phyloP scores from a whole-genome alignment of 1,140 invertebrate species.

The Proctacanthus coquilletti region DNA sequence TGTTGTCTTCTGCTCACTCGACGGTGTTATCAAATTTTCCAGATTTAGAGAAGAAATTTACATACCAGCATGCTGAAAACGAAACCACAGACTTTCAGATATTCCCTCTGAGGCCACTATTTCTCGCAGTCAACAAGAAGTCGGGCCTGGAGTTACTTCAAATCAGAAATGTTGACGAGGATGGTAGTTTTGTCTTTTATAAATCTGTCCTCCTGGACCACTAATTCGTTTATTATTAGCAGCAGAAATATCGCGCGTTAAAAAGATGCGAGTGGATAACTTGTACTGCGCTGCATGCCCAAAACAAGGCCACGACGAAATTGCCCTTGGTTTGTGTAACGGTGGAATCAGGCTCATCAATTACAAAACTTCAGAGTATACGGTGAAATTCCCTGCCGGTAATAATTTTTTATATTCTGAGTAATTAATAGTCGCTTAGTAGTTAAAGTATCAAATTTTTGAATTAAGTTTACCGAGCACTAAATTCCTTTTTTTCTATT shows the following conservation, averaged over 20 bases:
- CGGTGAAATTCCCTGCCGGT: constrained; percentile 17
- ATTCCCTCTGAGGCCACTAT: constrained; percentile 16
- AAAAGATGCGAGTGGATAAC: constrained; percentile 24
- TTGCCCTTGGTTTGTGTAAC: constrained; percentile 20
- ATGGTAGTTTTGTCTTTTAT: constrained; percentile 4
- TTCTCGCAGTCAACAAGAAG: constrained; percentile 24
- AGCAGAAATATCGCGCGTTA: constrained; percentile 20
- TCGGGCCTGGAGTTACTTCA: constrained; percentile 22
- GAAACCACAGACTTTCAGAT: constrained; percentile 24
- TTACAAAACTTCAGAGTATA: constrained; percentile 15
- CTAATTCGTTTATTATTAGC: constrained; percentile 7
- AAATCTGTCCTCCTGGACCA: background rate
- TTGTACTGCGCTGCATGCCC: constrained; percentile 20
- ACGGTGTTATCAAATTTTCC: constrained; percentile 23
- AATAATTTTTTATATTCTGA: background rate
- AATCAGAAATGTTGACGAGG: constrained; percentile 13
- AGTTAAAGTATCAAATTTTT: background rate
- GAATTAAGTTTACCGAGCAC: too few relatives aligned
- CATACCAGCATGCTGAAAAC: constrained; percentile 16
- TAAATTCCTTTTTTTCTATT: background rate
- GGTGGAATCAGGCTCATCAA: constrained; percentile 20
- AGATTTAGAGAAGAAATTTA: constrained; percentile 21
- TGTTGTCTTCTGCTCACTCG: constrained; percentile 21
- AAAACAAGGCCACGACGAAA: constrained; percentile 17
- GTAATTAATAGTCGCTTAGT: background rate